Evolutionary conservation across 1,140 invertebrate genomes (phyloP).

Genomic region (Zelostemma sp.): DNA sequence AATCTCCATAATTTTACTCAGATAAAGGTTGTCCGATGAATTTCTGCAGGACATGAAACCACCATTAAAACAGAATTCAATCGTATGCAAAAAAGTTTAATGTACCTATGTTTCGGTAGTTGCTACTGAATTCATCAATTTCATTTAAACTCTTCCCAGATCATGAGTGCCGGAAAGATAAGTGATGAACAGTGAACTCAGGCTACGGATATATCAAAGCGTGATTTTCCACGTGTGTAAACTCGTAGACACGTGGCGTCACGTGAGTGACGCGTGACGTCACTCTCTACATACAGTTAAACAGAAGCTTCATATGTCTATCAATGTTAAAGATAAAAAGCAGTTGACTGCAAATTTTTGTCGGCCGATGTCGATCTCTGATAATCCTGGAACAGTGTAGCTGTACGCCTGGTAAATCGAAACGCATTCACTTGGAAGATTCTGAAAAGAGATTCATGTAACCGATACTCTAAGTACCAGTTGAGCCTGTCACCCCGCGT

Average conservation of each 20-base stretch:
- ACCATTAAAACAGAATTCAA: no score
- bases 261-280: constrained; percentile 25
- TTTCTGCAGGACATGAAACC: no score
- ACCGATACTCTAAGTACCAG: neutral
- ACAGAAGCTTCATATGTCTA: constrained; percentile 19
- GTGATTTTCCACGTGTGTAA: constrained; percentile 42
- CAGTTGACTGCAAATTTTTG: constrained; percentile 47
- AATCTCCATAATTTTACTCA: no score
- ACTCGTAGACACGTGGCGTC: constrained; percentile 36
- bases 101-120: no score
- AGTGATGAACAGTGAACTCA: constrained; percentile 18
- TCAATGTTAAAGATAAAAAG: constrained; percentile 42
- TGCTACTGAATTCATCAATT: neutral
- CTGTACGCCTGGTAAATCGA: constrained; percentile 29
- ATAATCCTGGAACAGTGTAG: constrained; percentile 34
- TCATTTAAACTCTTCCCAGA: no score
- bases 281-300: constrained; percentile 18
- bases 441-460: neutral
- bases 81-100: no score
- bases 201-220: constrained; percentile 35
- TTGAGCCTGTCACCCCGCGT: no score
- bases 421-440: constrained; percentile 30
- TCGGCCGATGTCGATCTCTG: constrained; percentile 21
- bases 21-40: no score
- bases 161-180: neutral